Percentiles rank a stretch among this genome's conserved stretches.
These are phyloP conservation scores for Aphodius granarius DNA, from an alignment of 2,888 invertebrate genomes.

Conservation along the genomic window DNA sequence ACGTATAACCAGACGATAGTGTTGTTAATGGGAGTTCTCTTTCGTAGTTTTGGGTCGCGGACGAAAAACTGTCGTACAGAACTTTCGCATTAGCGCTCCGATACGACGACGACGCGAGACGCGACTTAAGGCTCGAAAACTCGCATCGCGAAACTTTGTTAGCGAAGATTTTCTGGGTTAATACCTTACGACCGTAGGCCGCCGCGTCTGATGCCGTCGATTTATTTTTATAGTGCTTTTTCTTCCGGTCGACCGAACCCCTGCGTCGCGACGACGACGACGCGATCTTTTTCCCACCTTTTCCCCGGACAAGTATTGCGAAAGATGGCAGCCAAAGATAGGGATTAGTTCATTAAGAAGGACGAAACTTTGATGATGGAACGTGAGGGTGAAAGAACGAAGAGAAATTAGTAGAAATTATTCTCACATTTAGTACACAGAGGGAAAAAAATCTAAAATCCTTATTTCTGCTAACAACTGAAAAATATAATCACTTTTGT, in stretches of 20 bases:
- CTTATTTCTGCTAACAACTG: too few relatives aligned
- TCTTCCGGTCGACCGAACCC: not conserved
- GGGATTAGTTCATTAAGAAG: too few relatives aligned
- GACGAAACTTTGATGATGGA: too few relatives aligned
- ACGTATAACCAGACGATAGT: too few relatives aligned
- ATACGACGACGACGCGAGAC: too few relatives aligned
- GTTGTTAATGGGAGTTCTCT: conserved; percentile 6
- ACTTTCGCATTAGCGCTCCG: conserved; percentile 15
- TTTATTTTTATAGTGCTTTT: conserved; percentile 11
- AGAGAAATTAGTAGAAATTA: too few relatives aligned
- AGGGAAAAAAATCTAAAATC: too few relatives aligned
- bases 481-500: too few relatives aligned
- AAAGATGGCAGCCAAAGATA: too few relatives aligned
- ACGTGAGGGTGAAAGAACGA: too few relatives aligned
- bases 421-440: too few relatives aligned
- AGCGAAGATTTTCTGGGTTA: conserved; percentile 13
- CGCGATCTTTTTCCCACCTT: not conserved
- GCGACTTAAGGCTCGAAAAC: not conserved
- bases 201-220: not conserved
- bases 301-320: not conserved
- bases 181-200: not conserved
- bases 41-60: not conserved
- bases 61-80: conserved; percentile 6
- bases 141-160: conserved; percentile 13
- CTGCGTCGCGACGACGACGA: too few relatives aligned